Evolutionary conservation across 2,113 vertebrate genomes (phyloP).

Genomic region (Oreocharis arfaki): DNA sequence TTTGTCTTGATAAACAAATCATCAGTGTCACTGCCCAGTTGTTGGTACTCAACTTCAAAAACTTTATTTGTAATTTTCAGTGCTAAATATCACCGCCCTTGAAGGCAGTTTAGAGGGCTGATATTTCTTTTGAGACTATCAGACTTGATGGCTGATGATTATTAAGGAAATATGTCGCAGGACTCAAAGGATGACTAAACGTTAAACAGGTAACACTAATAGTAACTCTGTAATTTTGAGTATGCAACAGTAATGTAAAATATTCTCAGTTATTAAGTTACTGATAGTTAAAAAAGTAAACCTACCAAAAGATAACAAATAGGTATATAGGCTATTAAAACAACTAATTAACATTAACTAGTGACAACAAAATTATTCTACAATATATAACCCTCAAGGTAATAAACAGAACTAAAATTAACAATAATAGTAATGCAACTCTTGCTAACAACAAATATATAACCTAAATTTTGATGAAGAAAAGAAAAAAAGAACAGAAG

Average conservation of each 20-base stretch:
- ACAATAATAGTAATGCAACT: conserved; percentile 85
- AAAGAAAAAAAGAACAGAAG: conserved; percentile 52
- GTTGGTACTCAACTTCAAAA: conserved; percentile 89
- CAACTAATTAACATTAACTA: conserved; percentile 93
- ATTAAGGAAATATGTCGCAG: conserved; percentile 94
- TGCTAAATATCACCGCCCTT: conserved; percentile 90
- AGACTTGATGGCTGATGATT: conserved; percentile 94
- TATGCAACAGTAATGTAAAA: conserved; percentile 90
- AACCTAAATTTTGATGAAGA: conserved; percentile 82
- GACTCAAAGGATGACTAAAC: conserved; percentile 99
- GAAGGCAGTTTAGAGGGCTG: conserved; percentile 90
- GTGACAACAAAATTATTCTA: conserved; percentile 83
- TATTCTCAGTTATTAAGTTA: conserved; percentile 89
- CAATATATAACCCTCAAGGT: conserved; percentile 84
- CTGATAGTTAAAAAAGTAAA: conserved; percentile 99
- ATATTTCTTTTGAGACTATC: conserved; percentile 98
- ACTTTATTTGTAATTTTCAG: conserved; percentile 92
- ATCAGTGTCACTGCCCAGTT: conserved; percentile 88
- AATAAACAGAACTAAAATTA: conserved; percentile 95
- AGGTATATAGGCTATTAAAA: conserved; percentile 88
- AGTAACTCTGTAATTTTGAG: conserved; percentile 91
- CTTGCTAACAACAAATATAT: conserved; percentile 87
- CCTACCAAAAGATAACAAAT: conserved; percentile 93
- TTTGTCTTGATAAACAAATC: conserved; percentile 84
- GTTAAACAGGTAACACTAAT: conserved; percentile 99